Evolutionary conservation across 2,797 vertebrate species (phyloP).

Genomic region (Florisuga fusca): DNA sequence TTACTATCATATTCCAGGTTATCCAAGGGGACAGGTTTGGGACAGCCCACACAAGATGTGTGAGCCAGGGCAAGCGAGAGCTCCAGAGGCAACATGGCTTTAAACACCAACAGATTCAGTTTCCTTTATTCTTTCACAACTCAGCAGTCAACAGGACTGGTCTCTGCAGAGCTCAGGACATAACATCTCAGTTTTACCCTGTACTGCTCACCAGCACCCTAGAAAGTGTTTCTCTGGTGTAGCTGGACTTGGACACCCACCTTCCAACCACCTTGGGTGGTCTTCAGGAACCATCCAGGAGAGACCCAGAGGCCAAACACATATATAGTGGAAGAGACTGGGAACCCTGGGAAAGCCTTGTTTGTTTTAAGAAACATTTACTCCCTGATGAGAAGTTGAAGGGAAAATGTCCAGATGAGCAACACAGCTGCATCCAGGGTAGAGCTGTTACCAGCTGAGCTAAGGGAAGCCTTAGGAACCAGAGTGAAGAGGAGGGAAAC

Average conservation of each 20-base stretch:
- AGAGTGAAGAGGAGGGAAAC: background rate
- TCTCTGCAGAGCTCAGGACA: background rate
- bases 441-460: background rate
- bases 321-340: accelerated
- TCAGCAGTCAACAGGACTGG: no score
- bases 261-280: background rate
- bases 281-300: background rate
- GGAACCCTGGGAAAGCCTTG: background rate
- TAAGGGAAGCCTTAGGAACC: background rate
- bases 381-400: background rate
- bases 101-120: background rate
- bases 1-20: accelerated
- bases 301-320: background rate
- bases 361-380: background rate
- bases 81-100: background rate
- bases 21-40: background rate
- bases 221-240: background rate
- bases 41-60: accelerated
- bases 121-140: background rate
- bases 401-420: background rate
- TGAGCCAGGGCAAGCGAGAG: background rate
- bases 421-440: background rate
- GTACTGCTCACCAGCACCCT: accelerated
- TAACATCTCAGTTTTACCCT: background rate
- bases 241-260: background rate